Evolutionary conservation across 2,888 invertebrate genomes (phyloP).

Genomic region (Suillia variegata): DNA sequence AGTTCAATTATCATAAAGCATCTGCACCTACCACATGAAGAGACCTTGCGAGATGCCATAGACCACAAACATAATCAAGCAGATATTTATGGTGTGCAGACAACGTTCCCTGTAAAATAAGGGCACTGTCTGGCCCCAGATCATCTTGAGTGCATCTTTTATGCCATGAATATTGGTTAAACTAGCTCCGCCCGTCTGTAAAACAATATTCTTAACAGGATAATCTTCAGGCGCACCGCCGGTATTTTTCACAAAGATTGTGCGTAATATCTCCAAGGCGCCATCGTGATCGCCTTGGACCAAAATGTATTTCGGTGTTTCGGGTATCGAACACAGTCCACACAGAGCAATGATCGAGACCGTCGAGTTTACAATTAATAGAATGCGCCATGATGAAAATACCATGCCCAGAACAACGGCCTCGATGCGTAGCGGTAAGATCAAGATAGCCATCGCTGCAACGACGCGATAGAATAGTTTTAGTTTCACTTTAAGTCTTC

Average conservation of each 20-base stretch:
- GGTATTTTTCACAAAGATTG: conserved; percentile 67
- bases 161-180: conserved; percentile 45
- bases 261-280: conserved; percentile 67
- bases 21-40: conserved; percentile 52
- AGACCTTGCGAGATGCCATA: conserved; percentile 54
- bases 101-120: conserved; percentile 46
- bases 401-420: conserved; percentile 63
- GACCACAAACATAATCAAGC: conserved; percentile 44
- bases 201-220: conserved; percentile 61
- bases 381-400: conserved; percentile 77
- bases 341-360: conserved; percentile 69
- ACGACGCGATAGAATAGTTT: conserved; percentile 12
- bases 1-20: not conserved
- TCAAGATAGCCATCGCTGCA: conserved; percentile 71
- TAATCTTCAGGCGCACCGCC: conserved; percentile 60
- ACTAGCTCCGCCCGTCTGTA: conserved; percentile 45
- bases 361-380: conserved; percentile 70
- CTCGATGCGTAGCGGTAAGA: conserved; percentile 68
- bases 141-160: conserved; percentile 45
- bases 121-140: conserved; percentile 56
- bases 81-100: conserved; percentile 53
- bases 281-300: conserved; percentile 67
- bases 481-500: not conserved
- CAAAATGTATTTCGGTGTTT: conserved; percentile 79
- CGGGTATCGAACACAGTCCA: conserved; percentile 69